Evolutionary conservation across 2,888 invertebrate species (phyloP).

Genomic region (Hartigia nigra): DNA sequence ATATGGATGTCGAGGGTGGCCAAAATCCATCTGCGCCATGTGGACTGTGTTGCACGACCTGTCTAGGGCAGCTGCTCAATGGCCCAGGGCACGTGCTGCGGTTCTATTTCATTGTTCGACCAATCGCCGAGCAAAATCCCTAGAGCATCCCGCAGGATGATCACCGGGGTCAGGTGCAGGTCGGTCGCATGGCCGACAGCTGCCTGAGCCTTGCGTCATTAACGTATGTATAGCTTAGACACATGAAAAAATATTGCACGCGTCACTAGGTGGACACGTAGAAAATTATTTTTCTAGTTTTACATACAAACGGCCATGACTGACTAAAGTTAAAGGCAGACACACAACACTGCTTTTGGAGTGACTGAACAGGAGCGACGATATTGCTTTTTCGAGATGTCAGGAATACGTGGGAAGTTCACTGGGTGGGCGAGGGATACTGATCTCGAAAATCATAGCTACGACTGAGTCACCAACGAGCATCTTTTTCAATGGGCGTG

Average conservation of each 20-base stretch:
- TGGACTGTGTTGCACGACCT: background rate
- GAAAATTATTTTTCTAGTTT: background rate
- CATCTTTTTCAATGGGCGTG: background rate
- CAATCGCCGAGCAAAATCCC: slow-evolving; percentile 30
- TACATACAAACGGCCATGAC: background rate
- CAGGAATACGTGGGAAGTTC: background rate
- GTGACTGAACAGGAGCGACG: background rate
- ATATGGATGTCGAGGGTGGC: background rate
- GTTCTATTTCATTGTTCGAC: slow-evolving; percentile 20
- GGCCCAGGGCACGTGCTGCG: slow-evolving; percentile 32
- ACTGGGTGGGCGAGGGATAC: background rate
- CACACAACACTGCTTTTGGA: background rate
- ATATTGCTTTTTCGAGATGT: background rate
- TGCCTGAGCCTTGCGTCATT: slow-evolving; percentile 20
- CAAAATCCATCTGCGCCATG: background rate
- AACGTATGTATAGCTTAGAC: background rate
- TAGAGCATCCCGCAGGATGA: slow-evolving; percentile 16
- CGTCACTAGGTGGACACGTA: too few relatives aligned
- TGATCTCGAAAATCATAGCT: background rate
- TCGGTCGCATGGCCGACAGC: slow-evolving; percentile 37
- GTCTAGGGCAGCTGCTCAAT: slow-evolving; percentile 30
- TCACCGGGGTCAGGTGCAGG: slow-evolving; percentile 39
- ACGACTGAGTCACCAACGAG: background rate
- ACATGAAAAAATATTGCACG: too few relatives aligned
- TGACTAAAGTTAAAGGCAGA: background rate